Conservation (phyloP, 2,797 vertebrate species). For the Poeciliopsis turneri region DNA sequence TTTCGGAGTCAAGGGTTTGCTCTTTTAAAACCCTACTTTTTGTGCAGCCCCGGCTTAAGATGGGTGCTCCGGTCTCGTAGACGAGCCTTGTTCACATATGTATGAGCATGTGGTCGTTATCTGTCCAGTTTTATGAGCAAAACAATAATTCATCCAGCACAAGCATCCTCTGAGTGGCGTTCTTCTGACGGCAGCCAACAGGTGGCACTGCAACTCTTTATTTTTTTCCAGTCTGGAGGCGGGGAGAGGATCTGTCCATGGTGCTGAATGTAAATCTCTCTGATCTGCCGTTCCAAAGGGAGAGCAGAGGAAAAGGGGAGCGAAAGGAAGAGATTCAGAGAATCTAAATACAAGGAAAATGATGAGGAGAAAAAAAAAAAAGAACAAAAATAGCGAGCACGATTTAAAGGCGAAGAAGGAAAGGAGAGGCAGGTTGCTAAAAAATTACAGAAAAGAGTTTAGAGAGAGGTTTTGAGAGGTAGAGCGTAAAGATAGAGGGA, state of each 20-base stretch:
- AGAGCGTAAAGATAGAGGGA: constrained; percentile 15
- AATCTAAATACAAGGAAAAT: constrained; percentile 53
- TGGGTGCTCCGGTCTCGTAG: constrained; percentile 8
- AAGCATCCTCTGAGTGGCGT: background rate
- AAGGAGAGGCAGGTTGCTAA: background rate
- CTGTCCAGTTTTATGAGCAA: constrained; percentile 43
- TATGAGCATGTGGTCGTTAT: constrained; percentile 49
- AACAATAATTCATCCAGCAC: constrained; percentile 28
- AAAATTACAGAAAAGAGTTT: constrained; percentile 24
- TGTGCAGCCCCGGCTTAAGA: constrained; percentile 9
- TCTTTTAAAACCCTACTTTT: constrained; percentile 43
- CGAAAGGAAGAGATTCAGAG: constrained; percentile 46
- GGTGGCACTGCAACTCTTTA: constrained; percentile 75
- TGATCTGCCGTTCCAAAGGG: constrained; percentile 55
- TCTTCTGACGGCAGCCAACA: constrained; percentile 38
- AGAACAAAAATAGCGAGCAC: constrained; percentile 12
- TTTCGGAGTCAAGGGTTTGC: constrained; percentile 45
- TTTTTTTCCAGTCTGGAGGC: background rate
- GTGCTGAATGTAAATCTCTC: constrained; percentile 68
- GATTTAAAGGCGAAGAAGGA: constrained; percentile 32
- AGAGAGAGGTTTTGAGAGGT: background rate
- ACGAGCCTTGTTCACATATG: constrained; percentile 48
- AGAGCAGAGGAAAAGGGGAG: constrained; percentile 21
- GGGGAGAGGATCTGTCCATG: constrained; percentile 42
- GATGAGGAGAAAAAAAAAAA: constrained; percentile 12